These are phyloP conservation scores for Podargus strigoides DNA, from an alignment of 2,797 vertebrate genomes.

Conservation along the genomic window DNA sequence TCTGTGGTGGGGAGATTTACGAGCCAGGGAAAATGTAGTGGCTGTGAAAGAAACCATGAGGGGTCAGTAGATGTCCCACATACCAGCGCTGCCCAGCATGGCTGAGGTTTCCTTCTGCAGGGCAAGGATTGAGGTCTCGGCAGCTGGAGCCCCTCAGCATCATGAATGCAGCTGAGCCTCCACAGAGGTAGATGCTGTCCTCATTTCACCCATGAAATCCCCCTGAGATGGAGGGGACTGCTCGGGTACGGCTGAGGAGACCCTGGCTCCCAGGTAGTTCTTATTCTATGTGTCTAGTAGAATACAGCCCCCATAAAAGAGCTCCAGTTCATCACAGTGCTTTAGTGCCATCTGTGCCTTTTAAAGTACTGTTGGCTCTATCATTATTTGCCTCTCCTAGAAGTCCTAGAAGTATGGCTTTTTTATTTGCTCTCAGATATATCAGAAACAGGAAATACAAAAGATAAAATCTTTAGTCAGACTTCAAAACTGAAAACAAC, in stretches of 20 bases:
- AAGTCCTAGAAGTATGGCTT: neutral
- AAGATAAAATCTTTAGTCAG: neutral
- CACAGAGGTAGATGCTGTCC: neutral
- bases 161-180: neutral
- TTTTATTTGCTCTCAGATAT: neutral
- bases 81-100: fast-evolving
- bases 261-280: neutral
- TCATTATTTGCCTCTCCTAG: neutral
- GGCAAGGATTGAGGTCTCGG: neutral
- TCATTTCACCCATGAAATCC: neutral
- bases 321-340: neutral
- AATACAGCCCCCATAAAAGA: neutral
- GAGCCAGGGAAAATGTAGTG: neutral
- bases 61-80: neutral
- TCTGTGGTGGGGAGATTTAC: neutral
- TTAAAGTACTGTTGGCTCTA: neutral
- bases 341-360: neutral
- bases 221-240: neutral
- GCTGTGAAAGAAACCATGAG: neutral
- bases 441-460: neutral
- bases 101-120: neutral
- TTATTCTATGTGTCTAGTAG: neutral
- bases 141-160: neutral
- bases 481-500: neutral
- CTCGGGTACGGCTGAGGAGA: neutral